A percentile compares a stretch with the other conserved stretches of the same genome.
These are phyloP conservation scores for Hemibagrus guttatus DNA, from an alignment of 2,797 vertebrate genomes.

Conservation along the genomic window DNA sequence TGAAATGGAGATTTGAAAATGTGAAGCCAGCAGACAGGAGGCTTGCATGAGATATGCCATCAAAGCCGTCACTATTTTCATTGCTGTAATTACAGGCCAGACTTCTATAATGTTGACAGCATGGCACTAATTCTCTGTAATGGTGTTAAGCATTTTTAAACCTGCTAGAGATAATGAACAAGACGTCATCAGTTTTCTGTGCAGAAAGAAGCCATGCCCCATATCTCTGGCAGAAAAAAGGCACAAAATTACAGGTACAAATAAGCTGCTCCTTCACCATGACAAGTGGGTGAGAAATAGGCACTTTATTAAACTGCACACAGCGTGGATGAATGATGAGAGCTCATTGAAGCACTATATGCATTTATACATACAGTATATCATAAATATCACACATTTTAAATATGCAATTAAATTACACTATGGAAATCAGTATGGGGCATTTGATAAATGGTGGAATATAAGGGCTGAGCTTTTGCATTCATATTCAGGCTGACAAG, in stretches of 20 bases:
- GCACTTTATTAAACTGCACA: slow-evolving; percentile 57
- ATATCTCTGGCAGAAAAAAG: slow-evolving; percentile 50
- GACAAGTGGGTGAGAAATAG: slow-evolving; percentile 57
- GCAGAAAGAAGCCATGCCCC: slow-evolving; percentile 47
- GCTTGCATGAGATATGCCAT: slow-evolving; percentile 55
- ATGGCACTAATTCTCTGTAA: slow-evolving; percentile 71
- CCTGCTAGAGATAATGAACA: slow-evolving; percentile 67
- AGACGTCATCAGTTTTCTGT: slow-evolving; percentile 66
- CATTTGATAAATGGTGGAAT: slow-evolving; percentile 61
- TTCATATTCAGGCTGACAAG: slow-evolving; percentile 16
- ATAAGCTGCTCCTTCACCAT: slow-evolving; percentile 56
- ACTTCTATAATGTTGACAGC: slow-evolving; percentile 68
- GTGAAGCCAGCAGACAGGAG: slow-evolving; percentile 32
- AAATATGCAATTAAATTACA: slow-evolving; percentile 69
- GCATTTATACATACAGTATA: slow-evolving; percentile 42
- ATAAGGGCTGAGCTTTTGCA: slow-evolving; percentile 49
- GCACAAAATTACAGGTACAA: slow-evolving; percentile 51
- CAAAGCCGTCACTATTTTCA: slow-evolving; percentile 65
- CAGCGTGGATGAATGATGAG: slow-evolving; percentile 63
- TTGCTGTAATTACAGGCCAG: slow-evolving; percentile 71
- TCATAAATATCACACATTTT: slow-evolving; percentile 60
- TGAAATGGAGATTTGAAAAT: neutral
- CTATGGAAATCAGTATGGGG: slow-evolving; percentile 63
- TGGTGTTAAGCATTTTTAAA: slow-evolving; percentile 67
- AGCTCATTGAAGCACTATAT: slow-evolving; percentile 56